Evolutionary conservation across 2,113 vertebrate species (phyloP).

Genomic region (Lichenostomus cassidix): DNA sequence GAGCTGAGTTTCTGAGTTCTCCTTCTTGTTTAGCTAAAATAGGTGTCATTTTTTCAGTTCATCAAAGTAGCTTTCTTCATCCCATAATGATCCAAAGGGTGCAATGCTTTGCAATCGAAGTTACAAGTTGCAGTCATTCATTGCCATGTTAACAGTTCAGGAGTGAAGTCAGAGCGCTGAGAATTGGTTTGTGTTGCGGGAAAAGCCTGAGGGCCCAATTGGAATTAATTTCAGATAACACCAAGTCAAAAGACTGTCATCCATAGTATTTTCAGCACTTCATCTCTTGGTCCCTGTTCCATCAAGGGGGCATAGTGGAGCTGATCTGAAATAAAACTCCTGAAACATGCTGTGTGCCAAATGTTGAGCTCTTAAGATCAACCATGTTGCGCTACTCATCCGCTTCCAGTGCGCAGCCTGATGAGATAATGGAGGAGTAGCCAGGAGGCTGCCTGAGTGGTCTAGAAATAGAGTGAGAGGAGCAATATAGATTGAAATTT

Average conservation of each 20-base stretch:
- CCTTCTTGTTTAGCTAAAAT: not conserved
- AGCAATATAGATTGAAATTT: not conserved
- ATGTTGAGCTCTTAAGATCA: not conserved
- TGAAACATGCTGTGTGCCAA: not conserved
- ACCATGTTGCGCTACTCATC: not conserved
- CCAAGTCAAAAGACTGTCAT: not conserved
- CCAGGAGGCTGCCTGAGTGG: not conserved
- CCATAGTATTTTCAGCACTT: not conserved
- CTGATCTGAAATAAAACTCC: not conserved
- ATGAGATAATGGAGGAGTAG: not conserved
- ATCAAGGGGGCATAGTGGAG: not conserved
- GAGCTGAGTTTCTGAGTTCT: not conserved
- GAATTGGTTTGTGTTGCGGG: no score
- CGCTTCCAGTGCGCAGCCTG: not conserved
- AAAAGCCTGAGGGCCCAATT: not conserved
- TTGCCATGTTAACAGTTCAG: not conserved
- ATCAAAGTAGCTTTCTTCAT: not conserved
- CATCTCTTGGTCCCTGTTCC: not conserved
- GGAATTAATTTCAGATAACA: not conserved
- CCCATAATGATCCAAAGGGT: not conserved
- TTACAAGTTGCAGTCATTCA: not conserved
- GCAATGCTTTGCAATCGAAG: accelerated
- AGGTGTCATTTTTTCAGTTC: not conserved
- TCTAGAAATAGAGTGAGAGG: not conserved
- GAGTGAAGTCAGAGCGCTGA: not conserved